phyloP scores from a whole-genome alignment of 2,113 vertebrate genomes.

The Nesogale talazaci region DNA sequence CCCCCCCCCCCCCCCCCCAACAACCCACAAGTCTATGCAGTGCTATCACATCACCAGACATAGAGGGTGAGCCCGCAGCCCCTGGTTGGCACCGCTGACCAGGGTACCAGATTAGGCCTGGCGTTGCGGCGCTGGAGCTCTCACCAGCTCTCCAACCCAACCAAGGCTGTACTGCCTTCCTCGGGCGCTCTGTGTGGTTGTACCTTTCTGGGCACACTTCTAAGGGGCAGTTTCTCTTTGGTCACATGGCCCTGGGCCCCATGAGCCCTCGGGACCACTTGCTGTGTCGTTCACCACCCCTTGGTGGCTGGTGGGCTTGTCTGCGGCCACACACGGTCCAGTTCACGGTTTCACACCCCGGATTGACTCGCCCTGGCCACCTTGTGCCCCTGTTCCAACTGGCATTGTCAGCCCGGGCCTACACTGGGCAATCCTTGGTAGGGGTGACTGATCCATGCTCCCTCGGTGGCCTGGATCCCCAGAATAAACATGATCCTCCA shows the following conservation, averaged over 20 bases:
- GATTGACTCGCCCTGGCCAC: rapidly evolving
- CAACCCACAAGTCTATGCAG: background rate
- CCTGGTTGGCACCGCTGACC: background rate
- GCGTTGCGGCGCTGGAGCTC: background rate
- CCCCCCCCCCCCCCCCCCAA: too few relatives aligned
- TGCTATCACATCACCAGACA: background rate
- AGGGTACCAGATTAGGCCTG: background rate
- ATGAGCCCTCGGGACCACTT: background rate
- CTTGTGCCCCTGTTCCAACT: background rate
- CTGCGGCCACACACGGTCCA: background rate
- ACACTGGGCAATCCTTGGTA: too few relatives aligned
- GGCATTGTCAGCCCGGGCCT: background rate
- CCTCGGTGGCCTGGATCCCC: background rate
- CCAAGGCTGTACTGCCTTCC: background rate
- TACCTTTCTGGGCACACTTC: background rate
- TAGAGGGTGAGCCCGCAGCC: background rate
- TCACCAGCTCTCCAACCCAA: background rate
- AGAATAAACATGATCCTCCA: background rate
- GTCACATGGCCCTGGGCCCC: background rate
- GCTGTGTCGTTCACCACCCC: background rate
- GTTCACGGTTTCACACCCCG: background rate
- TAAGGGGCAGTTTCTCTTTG: background rate
- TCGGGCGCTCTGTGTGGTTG: background rate
- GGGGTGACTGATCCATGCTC: background rate
- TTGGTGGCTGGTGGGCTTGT: background rate